Conservation (phyloP, 2,113 vertebrate genomes). For the Mionectes macconnelli region DNA sequence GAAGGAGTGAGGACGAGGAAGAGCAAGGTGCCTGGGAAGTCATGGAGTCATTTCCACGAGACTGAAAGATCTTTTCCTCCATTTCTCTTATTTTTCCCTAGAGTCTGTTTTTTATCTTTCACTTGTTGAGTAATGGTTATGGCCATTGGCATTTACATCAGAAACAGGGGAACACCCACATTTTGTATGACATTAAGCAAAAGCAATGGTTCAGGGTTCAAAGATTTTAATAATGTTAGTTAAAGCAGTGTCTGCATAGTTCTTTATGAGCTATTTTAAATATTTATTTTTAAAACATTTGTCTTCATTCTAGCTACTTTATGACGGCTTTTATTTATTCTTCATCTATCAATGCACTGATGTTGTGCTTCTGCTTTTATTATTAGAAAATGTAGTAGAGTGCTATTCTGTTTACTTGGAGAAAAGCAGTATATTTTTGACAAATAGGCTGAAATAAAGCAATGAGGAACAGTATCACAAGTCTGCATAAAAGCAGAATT, state of each 20-base stretch:
- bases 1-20: not conserved
- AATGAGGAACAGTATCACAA: not conserved
- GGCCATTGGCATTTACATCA: not conserved
- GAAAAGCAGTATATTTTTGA: not conserved
- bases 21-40: not conserved
- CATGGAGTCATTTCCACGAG: not conserved
- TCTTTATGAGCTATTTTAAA: not conserved
- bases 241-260: not conserved
- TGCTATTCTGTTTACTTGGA: slow-evolving; percentile 17
- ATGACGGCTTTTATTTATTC: not conserved
- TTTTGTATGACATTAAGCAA: not conserved
- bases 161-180: not conserved
- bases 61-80: not conserved
- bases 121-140: not conserved
- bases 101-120: not conserved
- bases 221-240: not conserved
- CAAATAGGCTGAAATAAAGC: not conserved
- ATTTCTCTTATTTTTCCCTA: not conserved
- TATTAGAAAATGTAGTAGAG: slow-evolving; percentile 11
- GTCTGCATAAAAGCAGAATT: slow-evolving; percentile 12
- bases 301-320: slow-evolving; percentile 14
- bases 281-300: slow-evolving; percentile 3
- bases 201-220: not conserved
- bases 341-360: not conserved
- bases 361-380: not conserved